Percentiles rank a stretch among this genome's conserved stretches.
Evolutionary conservation across 1,140 invertebrate genomes (phyloP).

Genomic region (Drosophila murphyi): DNA sequence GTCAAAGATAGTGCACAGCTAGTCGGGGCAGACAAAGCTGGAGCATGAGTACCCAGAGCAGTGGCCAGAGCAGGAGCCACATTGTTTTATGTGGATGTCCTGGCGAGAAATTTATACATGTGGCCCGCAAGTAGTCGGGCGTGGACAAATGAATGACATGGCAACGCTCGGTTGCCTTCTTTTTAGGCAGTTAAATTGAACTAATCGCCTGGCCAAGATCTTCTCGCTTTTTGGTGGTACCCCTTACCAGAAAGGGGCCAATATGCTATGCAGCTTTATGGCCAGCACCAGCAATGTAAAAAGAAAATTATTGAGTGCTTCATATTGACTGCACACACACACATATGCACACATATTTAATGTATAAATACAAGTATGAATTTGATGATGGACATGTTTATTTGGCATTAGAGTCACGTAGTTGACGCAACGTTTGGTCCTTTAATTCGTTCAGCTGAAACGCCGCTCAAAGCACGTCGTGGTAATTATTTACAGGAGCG

Average conservation of each 20-base stretch:
- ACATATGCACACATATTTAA: background rate
- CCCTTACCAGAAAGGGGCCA: slow-evolving; percentile 6
- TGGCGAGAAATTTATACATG: slow-evolving; percentile 77
- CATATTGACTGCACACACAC: slow-evolving; percentile 60
- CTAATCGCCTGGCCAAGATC: slow-evolving; percentile 73
- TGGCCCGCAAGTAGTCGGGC: slow-evolving; percentile 71
- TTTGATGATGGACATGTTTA: slow-evolving; percentile 22
- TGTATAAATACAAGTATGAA: slow-evolving; percentile 11
- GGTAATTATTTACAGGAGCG: slow-evolving; percentile 79
- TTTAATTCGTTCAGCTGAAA: slow-evolving; percentile 74
- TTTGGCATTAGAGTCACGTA: slow-evolving; percentile 78
- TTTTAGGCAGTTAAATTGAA: slow-evolving; percentile 76
- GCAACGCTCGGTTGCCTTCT: slow-evolving; percentile 54
- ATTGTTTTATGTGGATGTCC: slow-evolving; percentile 62
- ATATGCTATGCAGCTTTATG: slow-evolving; percentile 80
- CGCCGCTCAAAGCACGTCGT: slow-evolving; percentile 64
- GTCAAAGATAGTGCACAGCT: slow-evolving; percentile 75
- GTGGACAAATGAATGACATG: slow-evolving; percentile 82
- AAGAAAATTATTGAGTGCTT: slow-evolving; percentile 73
- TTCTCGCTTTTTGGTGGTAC: slow-evolving; percentile 1
- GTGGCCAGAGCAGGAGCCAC: slow-evolving; percentile 22
- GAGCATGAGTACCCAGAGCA: background rate
- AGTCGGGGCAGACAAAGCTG: slow-evolving; percentile 39
- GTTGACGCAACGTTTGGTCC: slow-evolving; percentile 79
- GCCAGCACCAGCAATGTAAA: slow-evolving; percentile 60